Evolutionary conservation across 2,797 vertebrate species (phyloP).

Genomic region (Nasua narica): DNA sequence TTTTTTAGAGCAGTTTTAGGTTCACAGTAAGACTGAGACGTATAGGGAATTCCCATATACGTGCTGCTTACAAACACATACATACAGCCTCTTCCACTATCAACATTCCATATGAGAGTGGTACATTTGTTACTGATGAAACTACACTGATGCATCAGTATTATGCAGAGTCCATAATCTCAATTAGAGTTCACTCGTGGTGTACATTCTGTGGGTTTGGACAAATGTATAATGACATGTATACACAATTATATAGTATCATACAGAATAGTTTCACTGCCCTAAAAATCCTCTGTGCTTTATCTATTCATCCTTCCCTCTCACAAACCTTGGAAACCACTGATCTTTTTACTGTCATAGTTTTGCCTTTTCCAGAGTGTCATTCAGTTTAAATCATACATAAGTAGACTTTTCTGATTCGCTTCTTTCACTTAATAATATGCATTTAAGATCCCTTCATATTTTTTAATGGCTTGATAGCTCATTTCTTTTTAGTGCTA

Average conservation of each 20-base stretch:
- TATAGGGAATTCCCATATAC: background rate
- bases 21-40: background rate
- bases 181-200: background rate
- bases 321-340: background rate
- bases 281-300: background rate
- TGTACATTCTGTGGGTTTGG: background rate
- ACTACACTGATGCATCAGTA: background rate
- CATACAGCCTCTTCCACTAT: background rate
- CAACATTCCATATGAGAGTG: background rate
- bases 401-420: background rate
- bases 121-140: background rate
- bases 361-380: background rate
- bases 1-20: background rate
- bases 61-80: background rate
- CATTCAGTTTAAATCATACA: background rate
- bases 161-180: background rate
- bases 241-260: background rate
- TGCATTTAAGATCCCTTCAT: background rate
- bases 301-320: background rate
- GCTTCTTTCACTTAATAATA: background rate
- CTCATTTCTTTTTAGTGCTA: background rate
- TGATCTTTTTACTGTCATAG: background rate
- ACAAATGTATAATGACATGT: background rate
- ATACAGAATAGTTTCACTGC: background rate
- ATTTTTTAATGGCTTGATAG: background rate